Evolutionary conservation across 2,113 vertebrate species (phyloP), one percentile per base, ranked within the genome.

Genomic region (Gobius niger): DNA sequence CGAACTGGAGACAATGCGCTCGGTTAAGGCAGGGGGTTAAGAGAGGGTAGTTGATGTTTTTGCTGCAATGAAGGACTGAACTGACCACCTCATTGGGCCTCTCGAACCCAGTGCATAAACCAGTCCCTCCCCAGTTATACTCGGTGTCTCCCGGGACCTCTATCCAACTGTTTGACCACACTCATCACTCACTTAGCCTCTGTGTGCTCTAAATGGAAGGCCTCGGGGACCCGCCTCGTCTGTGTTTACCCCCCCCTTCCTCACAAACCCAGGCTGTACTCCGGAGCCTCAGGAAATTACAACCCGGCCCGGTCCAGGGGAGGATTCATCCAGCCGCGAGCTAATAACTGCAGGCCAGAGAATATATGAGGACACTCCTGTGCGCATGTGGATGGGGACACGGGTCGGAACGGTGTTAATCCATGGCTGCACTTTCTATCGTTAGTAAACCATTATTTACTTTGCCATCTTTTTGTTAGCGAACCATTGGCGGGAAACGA

Each of bases 131-230:
- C 4, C 9, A 68, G 76, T 70, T 50, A 71, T 82, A 88, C 87
- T 86, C 86, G 82, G 54, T 86, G 83, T 79, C 78, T 81, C 67
- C 73, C 72, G 75, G 77, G 63, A 74, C 65, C 40, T 56, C 76
- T 59, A 71, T 83, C 85, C 78, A 73, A 42, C 73, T 87, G 83
- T 86, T 87, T 83, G 80, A 44, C 69, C 76, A 84, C 82, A 82
- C 82, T 81, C 78, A 83, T 83, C 81, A 84, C 83, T 87, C 85
- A 78, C 82, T 88, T 86, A 85, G 73, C 88, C 82, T 84, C 85
- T 84, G 79, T 85, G 68, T 80, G 47, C 80, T 76, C 74, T 40
- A 71, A 19, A 78, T 63, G 64, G 62, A 2, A 72, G 72, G 70
- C 87, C 84, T 68, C 11, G 1, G 84, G 85, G 84, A 85, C 76